Conservation (phyloP, 2,797 vertebrate species). For the Zenarchopterus dispar region DNA sequence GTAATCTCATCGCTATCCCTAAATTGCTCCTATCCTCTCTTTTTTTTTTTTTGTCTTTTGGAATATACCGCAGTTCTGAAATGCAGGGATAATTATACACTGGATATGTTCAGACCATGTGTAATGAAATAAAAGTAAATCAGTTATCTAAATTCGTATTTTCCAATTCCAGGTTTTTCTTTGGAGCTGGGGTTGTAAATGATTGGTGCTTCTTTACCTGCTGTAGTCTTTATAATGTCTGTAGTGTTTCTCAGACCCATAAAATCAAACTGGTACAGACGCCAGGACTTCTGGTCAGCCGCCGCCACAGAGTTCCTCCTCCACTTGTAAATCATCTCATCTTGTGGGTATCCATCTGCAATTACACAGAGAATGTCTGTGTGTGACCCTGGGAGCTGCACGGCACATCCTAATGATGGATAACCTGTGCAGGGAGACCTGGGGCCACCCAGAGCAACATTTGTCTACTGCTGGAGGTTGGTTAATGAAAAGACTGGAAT, state of each 20-base stretch:
- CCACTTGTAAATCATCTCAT: slow-evolving; percentile 98
- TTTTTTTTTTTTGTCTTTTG: no score
- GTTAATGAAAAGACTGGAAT: slow-evolving; percentile 73
- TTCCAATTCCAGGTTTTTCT: no score
- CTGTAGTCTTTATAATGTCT: slow-evolving; percentile 88
- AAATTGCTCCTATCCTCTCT: no score
- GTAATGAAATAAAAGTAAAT: no score
- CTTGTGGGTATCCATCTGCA: slow-evolving; percentile 95
- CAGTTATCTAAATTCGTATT: no score
- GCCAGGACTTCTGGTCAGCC: slow-evolving; percentile 94
- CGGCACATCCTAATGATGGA: slow-evolving; percentile 67
- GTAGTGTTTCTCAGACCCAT: slow-evolving; percentile 95
- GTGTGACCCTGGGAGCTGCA: slow-evolving; percentile 51
- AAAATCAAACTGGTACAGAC: slow-evolving; percentile 97
- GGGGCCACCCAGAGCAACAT: slow-evolving; percentile 53
- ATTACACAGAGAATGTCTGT: slow-evolving; percentile 61
- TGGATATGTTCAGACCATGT: no score
- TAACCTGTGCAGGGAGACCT: slow-evolving; percentile 49
- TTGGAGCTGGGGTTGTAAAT: background rate
- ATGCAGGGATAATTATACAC: no score
- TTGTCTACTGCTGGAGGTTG: slow-evolving; percentile 60
- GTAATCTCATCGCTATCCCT: no score
- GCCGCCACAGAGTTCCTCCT: slow-evolving; percentile 95
- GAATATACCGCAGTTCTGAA: no score
- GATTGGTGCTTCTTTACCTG: slow-evolving; percentile 80